These are phyloP conservation scores for Percopsis transmontana DNA, from an alignment of 2,113 vertebrate species.

Conservation along the genomic window DNA sequence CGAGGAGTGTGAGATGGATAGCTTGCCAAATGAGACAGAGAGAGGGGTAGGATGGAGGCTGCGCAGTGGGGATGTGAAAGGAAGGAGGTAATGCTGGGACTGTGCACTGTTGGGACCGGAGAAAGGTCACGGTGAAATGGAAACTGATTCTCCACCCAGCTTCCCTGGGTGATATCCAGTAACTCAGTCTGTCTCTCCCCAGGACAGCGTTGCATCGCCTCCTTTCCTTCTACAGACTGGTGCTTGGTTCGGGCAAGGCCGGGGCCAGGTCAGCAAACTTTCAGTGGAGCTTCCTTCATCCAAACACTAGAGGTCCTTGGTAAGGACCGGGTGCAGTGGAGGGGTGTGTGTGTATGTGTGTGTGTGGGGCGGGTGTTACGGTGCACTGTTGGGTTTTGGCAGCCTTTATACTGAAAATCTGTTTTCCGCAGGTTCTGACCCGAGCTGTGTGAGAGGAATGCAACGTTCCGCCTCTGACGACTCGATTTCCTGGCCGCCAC, in stretches of 20 bases:
- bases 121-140: constrained; percentile 84
- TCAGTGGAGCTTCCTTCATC: constrained; percentile 79
- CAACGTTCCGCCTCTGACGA: constrained; percentile 72
- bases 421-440: constrained; percentile 73
- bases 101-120: constrained; percentile 64
- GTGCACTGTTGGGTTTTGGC: constrained; percentile 74
- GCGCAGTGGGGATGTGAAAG: constrained; percentile 70
- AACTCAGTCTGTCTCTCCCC: constrained; percentile 82
- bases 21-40: constrained; percentile 66
- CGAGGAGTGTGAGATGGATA: constrained; percentile 72
- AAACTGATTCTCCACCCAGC: constrained; percentile 82
- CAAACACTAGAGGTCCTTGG: constrained; percentile 73
- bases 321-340: constrained; percentile 72
- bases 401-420: constrained; percentile 76
- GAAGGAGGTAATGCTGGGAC: constrained; percentile 64
- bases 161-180: constrained; percentile 86
- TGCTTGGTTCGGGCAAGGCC: constrained; percentile 63
- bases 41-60: constrained; percentile 72
- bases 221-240: constrained; percentile 52
- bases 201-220: constrained; percentile 50
- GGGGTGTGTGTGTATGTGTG: constrained; percentile 33
- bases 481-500: constrained; percentile 82
- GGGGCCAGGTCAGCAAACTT: constrained; percentile 71
- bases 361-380: constrained; percentile 28
- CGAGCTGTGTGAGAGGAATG: constrained; percentile 76